These are phyloP conservation scores for Drosophila anomalata DNA, from an alignment of 2,888 invertebrate species.

Conservation along the genomic window DNA sequence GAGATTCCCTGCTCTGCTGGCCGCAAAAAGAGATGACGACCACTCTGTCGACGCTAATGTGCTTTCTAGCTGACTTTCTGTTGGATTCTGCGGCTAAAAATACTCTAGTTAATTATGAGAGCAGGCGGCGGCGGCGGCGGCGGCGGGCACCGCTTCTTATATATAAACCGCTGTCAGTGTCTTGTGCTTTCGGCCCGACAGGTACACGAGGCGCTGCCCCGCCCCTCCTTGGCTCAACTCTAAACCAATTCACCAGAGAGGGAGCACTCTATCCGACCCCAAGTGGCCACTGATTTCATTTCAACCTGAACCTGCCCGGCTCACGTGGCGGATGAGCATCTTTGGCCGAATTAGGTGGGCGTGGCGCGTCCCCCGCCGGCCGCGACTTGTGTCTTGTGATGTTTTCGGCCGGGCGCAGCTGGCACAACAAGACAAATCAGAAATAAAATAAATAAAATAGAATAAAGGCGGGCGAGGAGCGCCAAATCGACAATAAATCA, in stretches of 20 bases:
- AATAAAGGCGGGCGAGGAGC: conserved; percentile 7
- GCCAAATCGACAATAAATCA: conserved; percentile 64
- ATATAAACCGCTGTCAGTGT: conserved; percentile 15
- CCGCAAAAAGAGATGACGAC: conserved; percentile 5
- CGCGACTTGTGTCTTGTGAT: conserved; percentile 41
- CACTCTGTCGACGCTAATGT: conserved; percentile 23
- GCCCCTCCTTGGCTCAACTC: not conserved
- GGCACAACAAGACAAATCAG: conserved; percentile 48
- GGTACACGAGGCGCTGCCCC: conserved; percentile 6
- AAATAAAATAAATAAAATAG: conserved; percentile 16
- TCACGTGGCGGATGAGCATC: conserved; percentile 62
- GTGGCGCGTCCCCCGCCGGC: conserved; percentile 38
- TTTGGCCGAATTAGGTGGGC: conserved; percentile 37
- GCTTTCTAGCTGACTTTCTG: conserved; percentile 15
- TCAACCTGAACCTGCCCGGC: conserved; percentile 19
- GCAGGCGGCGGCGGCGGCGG: conserved; percentile 19
- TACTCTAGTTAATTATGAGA: conserved; percentile 77
- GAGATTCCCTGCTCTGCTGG: conserved; percentile 8
- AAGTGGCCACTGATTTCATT: not conserved
- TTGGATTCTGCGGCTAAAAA: conserved; percentile 66
- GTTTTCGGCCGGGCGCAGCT: conserved; percentile 62
- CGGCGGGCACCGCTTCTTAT: conserved; percentile 16
- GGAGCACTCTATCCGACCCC: not conserved
- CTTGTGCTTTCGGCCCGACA: conserved; percentile 8
- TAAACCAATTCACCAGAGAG: conserved; percentile 34